Evolutionary conservation across 2,797 vertebrate genomes (phyloP).

Genomic region (Lophius americanus): DNA sequence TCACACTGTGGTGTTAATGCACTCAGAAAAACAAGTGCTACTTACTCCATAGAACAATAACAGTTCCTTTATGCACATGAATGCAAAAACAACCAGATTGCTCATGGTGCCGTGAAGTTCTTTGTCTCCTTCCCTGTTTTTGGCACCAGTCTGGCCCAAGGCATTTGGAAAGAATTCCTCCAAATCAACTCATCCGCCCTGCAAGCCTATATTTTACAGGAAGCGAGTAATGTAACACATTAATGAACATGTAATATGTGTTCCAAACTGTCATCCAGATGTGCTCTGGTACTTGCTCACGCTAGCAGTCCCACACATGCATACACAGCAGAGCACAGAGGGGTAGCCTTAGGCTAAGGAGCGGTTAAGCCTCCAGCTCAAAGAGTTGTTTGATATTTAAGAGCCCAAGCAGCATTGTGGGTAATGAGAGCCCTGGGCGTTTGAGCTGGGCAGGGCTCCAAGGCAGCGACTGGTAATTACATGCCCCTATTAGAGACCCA

Average conservation of each 20-base stretch:
- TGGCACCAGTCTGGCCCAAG: slow-evolving; percentile 13
- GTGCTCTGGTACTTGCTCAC: slow-evolving; percentile 4
- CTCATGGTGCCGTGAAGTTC: slow-evolving; percentile 28
- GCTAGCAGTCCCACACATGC: slow-evolving; percentile 40
- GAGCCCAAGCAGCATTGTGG: slow-evolving; percentile 68
- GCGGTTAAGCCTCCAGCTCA: slow-evolving; percentile 59
- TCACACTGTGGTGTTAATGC: slow-evolving; percentile 15
- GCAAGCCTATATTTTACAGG: slow-evolving; percentile 23
- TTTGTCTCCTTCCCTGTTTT: slow-evolving; percentile 19
- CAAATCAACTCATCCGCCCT: slow-evolving; percentile 15
- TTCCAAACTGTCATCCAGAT: slow-evolving; percentile 23
- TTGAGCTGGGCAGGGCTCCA: slow-evolving; percentile 58
- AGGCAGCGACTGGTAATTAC: slow-evolving; percentile 77
- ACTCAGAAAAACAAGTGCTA: slow-evolving; percentile 32
- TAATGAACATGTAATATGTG: slow-evolving; percentile 14
- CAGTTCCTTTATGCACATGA: slow-evolving; percentile 43
- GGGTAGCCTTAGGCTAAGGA: slow-evolving; percentile 54
- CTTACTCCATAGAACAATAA: slow-evolving; percentile 29
- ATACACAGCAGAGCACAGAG: slow-evolving; percentile 39
- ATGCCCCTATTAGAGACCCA: slow-evolving; percentile 73
- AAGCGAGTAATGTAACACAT: slow-evolving; percentile 24
- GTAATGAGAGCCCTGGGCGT: slow-evolving; percentile 79
- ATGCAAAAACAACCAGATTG: slow-evolving; percentile 58
- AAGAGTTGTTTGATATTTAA: slow-evolving; percentile 76
- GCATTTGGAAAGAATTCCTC: slow-evolving; percentile 32